Percentiles rank a stretch among this genome's conserved stretches.
These are phyloP conservation scores for Drosophila pseudotakahashii DNA, from an alignment of 2,888 invertebrate species.

Conservation along the genomic window DNA sequence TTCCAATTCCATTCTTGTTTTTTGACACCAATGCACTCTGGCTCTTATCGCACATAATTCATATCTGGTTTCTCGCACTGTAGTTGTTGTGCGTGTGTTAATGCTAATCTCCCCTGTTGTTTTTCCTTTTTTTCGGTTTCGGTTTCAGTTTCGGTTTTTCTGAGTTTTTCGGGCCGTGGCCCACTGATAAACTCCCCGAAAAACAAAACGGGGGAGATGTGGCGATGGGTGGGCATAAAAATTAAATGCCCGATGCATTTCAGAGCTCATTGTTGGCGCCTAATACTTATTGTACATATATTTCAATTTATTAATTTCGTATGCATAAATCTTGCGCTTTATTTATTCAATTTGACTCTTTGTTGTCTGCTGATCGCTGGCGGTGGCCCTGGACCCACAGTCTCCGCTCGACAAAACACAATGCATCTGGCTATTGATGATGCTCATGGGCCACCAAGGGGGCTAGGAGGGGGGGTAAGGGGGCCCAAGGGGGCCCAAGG, in stretches of 20 bases:
- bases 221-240: constrained; percentile 38
- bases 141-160: constrained; percentile 42
- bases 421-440: constrained; percentile 45
- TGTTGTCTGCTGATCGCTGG: constrained; percentile 66
- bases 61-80: constrained; percentile 71
- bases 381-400: constrained; percentile 52
- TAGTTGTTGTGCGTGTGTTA: constrained; percentile 49
- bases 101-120: constrained; percentile 51
- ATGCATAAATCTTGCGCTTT: constrained; percentile 74
- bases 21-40: constrained; percentile 73
- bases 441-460: constrained; percentile 4
- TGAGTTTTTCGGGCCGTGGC: constrained; percentile 7
- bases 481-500: not conserved
- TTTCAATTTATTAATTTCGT: constrained; percentile 74
- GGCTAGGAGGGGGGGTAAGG: not conserved
- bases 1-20: constrained; percentile 47
- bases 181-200: constrained; percentile 56
- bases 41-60: constrained; percentile 73
- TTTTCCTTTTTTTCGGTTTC: not conserved
- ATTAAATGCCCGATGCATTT: constrained; percentile 66
- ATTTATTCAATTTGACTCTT: constrained; percentile 75
- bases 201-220: not conserved
- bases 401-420: constrained; percentile 43
- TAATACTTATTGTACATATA: constrained; percentile 61
- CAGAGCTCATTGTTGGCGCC: constrained; percentile 56